Evolutionary conservation across 2,113 vertebrate genomes (phyloP).

Genomic region (Macquaria ambigua): DNA sequence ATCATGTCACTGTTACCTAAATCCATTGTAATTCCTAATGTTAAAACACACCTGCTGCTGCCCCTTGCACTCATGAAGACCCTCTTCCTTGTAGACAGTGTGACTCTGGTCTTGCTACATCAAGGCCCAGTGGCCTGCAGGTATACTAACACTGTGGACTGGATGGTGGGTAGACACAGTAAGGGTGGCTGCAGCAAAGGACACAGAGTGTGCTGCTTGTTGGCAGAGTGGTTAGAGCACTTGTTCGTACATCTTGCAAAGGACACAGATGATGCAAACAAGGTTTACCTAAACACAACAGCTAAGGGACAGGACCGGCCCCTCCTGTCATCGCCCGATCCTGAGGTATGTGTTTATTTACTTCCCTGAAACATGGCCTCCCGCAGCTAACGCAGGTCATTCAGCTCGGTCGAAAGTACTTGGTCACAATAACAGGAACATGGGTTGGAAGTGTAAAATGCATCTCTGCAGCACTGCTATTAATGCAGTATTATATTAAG

Average conservation of each 20-base stretch:
- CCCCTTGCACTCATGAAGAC: neutral
- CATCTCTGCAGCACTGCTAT: slow-evolving; percentile 42
- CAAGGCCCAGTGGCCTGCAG: slow-evolving; percentile 60
- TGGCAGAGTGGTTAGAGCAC: too few species aligned
- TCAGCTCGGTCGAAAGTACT: neutral
- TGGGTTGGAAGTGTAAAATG: neutral
- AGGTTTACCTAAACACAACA: slow-evolving; percentile 90
- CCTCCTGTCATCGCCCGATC: slow-evolving; percentile 69
- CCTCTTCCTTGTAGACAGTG: neutral
- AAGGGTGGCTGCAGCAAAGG: slow-evolving; percentile 29
- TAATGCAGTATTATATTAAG: neutral
- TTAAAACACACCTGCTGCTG: slow-evolving; percentile 2
- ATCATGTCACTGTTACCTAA: neutral
- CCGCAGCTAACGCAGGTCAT: neutral
- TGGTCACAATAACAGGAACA: neutral
- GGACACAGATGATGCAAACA: slow-evolving; percentile 36
- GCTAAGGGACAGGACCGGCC: slow-evolving; percentile 84
- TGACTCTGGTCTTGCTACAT: slow-evolving; percentile 77
- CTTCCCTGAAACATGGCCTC: slow-evolving; percentile 7
- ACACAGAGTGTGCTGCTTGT: neutral
- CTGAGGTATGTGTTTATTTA: slow-evolving; percentile 51
- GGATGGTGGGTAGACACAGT: neutral
- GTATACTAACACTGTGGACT: slow-evolving; percentile 71
- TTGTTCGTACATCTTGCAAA: slow-evolving; percentile 14
- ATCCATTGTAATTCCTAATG: neutral